Conservation (phyloP, 1,140 invertebrate species). For the Berghia stephanieae region DNA sequence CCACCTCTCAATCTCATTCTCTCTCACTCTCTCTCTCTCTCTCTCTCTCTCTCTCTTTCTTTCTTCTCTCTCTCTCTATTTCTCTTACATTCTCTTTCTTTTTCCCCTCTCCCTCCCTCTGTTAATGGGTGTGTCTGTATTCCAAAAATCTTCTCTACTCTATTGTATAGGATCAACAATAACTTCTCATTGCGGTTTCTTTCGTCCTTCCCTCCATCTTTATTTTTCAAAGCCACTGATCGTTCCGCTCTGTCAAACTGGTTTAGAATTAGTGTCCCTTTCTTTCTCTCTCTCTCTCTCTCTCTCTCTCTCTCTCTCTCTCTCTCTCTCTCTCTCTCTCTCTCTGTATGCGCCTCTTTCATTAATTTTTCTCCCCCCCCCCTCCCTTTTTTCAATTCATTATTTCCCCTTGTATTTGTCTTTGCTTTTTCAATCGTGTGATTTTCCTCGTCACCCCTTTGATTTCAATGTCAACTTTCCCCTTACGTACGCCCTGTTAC, state of each 20-base stretch:
- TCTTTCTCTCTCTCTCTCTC: constrained; percentile 1
- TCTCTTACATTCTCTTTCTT: neutral
- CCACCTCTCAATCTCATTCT: neutral
- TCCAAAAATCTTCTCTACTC: too few relatives aligned
- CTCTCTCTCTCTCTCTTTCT: constrained; percentile 14
- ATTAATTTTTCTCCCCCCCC: neutral
- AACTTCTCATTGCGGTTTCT: too few relatives aligned
- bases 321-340: neutral
- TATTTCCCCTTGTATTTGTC: too few relatives aligned
- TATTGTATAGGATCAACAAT: too few relatives aligned
- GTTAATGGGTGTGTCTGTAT: too few relatives aligned
- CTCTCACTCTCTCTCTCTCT: neutral
- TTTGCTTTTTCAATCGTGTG: too few relatives aligned
- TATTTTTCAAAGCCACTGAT: neutral
- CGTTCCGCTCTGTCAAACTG: neutral
- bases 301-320: neutral
- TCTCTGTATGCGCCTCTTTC: neutral
- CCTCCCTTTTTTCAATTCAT: too few relatives aligned
- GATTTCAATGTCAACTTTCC: too few relatives aligned
- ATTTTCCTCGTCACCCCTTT: too few relatives aligned
- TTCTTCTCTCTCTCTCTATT: neutral
- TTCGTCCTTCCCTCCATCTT: neutral
- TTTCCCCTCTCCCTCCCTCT: constrained; percentile 9
- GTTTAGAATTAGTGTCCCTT: neutral
- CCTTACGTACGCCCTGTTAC: too few relatives aligned